phyloP scores from a whole-genome alignment of 2,888 invertebrate genomes.

The Lottia gigantea region DNA sequence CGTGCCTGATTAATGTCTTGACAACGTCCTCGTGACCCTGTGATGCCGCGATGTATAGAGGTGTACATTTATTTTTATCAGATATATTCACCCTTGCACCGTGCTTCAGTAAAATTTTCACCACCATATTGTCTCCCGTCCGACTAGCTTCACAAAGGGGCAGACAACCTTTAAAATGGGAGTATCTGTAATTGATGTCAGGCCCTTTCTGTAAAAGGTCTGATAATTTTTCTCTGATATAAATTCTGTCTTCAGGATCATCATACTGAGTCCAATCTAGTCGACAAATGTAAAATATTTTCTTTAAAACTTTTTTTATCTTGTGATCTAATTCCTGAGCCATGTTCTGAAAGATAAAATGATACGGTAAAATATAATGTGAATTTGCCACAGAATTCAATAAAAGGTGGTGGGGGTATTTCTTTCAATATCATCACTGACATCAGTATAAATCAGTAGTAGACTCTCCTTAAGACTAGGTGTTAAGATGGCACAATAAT shows the following conservation, averaged over 20 bases:
- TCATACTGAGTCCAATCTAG: neutral
- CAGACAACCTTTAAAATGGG: conserved; percentile 12
- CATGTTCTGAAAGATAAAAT: too few species aligned
- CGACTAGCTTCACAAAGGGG: conserved; percentile 29
- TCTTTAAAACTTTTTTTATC: conserved; percentile 15
- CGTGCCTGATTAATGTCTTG: conserved; percentile 18
- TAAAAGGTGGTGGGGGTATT: too few species aligned
- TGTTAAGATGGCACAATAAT: too few species aligned
- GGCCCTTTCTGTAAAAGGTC: conserved; percentile 1
- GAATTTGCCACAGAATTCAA: too few species aligned
- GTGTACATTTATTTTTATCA: conserved; percentile 26
- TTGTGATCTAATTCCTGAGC: neutral
- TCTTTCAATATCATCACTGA: too few species aligned
- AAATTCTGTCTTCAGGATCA: neutral
- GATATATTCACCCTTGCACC: conserved; percentile 23
- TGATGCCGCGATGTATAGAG: conserved; percentile 27
- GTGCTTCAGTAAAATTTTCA: conserved; percentile 16
- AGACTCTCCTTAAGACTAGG: too few species aligned
- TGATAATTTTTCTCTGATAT: neutral
- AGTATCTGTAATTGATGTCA: conserved; percentile 16
- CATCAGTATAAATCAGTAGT: too few species aligned
- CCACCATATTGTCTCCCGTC: conserved; percentile 22
- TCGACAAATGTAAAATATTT: conserved; percentile 16
- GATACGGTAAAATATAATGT: too few species aligned
- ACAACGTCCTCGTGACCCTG: conserved; percentile 22